Percentiles rank a stretch among this genome's conserved stretches.
phyloP scores from a whole-genome alignment of 1,140 invertebrate genomes.

The Drosophila micromelanica region DNA sequence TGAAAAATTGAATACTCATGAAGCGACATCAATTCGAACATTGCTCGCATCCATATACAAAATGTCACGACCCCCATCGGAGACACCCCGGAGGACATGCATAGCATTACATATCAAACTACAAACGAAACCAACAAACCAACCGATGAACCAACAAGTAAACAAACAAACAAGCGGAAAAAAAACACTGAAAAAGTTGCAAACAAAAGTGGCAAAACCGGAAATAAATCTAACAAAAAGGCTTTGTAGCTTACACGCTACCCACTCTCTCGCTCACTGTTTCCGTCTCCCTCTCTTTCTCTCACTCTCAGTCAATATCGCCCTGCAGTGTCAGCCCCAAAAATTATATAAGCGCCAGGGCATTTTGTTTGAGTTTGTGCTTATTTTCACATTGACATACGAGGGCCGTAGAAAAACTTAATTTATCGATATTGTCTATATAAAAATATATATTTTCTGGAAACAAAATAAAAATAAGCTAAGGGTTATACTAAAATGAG shows the following conservation, averaged over 20 bases:
- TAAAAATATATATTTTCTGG: too few species aligned
- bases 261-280: neutral
- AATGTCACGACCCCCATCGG: conserved; percentile 6
- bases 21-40: conserved; percentile 51
- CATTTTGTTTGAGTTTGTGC: conserved; percentile 59
- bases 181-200: conserved; percentile 53
- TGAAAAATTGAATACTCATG: conserved; percentile 46
- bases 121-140: conserved; percentile 31
- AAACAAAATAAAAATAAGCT: neutral
- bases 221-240: conserved; percentile 81
- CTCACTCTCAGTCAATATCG: neutral
- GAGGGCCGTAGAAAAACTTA: neutral
- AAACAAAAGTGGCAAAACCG: conserved; percentile 69
- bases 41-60: conserved; percentile 21
- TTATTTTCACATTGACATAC: conserved; percentile 55
- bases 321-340: conserved; percentile 25
- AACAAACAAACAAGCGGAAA: conserved; percentile 32
- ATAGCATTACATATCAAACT: conserved; percentile 55
- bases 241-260: conserved; percentile 54
- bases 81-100: conserved; percentile 17
- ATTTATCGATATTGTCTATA: too few species aligned
- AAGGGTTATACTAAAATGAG: too few species aligned
- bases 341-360: conserved; percentile 54
- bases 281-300: neutral
- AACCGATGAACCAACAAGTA: conserved; percentile 40